Evolutionary conservation across 2,113 vertebrate genomes (phyloP).

Genomic region (Penelope pileata): DNA sequence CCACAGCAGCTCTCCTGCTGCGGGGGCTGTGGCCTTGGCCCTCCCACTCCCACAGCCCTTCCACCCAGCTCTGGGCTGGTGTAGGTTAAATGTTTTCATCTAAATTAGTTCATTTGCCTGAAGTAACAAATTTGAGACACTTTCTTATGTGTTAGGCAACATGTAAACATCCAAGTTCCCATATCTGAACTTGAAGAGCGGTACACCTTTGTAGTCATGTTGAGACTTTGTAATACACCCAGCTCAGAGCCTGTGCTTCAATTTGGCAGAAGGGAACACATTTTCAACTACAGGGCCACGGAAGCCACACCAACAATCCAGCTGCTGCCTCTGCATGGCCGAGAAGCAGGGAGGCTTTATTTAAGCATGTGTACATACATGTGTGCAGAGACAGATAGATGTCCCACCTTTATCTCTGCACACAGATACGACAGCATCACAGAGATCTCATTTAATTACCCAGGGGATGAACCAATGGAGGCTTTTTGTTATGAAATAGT

Average conservation of each 20-base stretch:
- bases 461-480: neutral
- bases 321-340: neutral
- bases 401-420: neutral
- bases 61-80: conserved; percentile 5
- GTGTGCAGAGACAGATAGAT: neutral
- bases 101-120: neutral
- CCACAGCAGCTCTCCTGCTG: conserved; percentile 6
- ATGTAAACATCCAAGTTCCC: neutral
- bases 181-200: neutral
- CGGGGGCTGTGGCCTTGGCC: neutral
- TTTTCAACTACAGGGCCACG: neutral
- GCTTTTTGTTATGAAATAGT: neutral
- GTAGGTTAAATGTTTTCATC: neutral
- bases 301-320: neutral
- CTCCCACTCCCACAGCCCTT: neutral
- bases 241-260: neutral
- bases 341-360: neutral
- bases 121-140: neutral
- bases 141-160: neutral
- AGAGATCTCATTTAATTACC: neutral
- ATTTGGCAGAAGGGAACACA: neutral
- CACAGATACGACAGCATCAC: neutral
- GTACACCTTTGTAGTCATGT: neutral
- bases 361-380: no score
- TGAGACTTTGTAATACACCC: neutral